These are phyloP conservation scores for Mirza zaza DNA, from an alignment of 2,113 vertebrate genomes.

Conservation along the genomic window DNA sequence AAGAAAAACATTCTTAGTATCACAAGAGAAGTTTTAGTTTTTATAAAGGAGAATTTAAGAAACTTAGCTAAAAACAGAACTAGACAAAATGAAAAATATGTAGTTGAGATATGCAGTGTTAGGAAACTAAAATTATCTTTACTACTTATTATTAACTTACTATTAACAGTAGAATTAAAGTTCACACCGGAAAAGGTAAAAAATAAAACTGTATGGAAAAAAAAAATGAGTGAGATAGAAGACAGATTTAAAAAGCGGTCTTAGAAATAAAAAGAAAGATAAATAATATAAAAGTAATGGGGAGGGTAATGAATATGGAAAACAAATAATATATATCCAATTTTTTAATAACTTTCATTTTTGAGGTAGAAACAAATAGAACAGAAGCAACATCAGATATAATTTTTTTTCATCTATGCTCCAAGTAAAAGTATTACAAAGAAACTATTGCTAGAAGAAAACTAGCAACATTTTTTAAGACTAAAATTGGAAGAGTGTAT, in stretches of 20 bases:
- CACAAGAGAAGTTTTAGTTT: not conserved
- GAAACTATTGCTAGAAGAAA: not conserved
- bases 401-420: slow-evolving; percentile 9
- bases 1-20: not conserved
- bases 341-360: slow-evolving; percentile 9
- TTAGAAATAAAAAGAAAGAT: not conserved
- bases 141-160: too few relatives aligned
- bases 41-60: not conserved
- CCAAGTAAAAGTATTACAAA: not conserved
- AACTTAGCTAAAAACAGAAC: not conserved
- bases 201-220: not conserved
- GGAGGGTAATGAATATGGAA: not conserved
- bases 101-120: not conserved
- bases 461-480: not conserved
- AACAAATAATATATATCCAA: not conserved
- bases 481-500: not conserved
- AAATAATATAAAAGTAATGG: not conserved
- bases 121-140: not conserved
- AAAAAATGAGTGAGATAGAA: not conserved
- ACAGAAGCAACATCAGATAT: not conserved
- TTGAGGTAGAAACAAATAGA: not conserved
- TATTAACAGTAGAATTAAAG: not conserved
- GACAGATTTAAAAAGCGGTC: not conserved
- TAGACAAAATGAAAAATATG: not conserved
- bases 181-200: not conserved